Evolutionary conservation across 2,888 invertebrate species (phyloP), one percentile per base, ranked within the genome.

Genomic region (Mesodorylaimus sp.): DNA sequence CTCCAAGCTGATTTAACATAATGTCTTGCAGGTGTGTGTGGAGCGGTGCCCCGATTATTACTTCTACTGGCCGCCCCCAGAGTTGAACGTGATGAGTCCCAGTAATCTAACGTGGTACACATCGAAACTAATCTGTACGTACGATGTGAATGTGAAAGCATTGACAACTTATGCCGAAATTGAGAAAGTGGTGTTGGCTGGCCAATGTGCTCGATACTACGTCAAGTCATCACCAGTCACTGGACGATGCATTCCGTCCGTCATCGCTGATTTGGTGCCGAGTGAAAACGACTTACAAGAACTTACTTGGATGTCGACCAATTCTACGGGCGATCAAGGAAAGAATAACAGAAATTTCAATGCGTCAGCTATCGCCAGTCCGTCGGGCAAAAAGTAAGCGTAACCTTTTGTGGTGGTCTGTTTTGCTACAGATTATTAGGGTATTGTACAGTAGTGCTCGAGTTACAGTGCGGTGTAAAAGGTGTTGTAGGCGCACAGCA

Each of bases 221-320:
- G 23, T 46, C 3, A 29, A 29, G 7, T n/a, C 29, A 26, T 3
- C 19, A 16, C 48, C 53, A 58, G 58, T 58, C 1, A 53, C 61
- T 7, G 61, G 61, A 48, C 53, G 63, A 16, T 63, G 63, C 48
- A 53, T 63, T 37, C 63, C 63, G 46, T 55, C 57, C 2, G 38
- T 57, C 19, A 39, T 55, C 13, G 49, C 57, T 27, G 53, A 5
- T 21, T 5, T 5, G 5, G n/a, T 5, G 21, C 10, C 10, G 23
- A 41, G 42, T n/a, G 10, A 36, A n/a, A 13, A 36, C 36, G 42
- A 24, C 19, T 21, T 5, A 5, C 10, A 41, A 7, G 7, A 5
- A 21, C 21, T 21, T n/a, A 10, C 10, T 5, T 10, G 7, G 21
- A 24, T 21, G 19, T 24, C 19, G 42, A 5, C 19, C 7, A 21